Conservation (phyloP, 1,140 invertebrate genomes). For the Steinernema feltiae region DNA sequence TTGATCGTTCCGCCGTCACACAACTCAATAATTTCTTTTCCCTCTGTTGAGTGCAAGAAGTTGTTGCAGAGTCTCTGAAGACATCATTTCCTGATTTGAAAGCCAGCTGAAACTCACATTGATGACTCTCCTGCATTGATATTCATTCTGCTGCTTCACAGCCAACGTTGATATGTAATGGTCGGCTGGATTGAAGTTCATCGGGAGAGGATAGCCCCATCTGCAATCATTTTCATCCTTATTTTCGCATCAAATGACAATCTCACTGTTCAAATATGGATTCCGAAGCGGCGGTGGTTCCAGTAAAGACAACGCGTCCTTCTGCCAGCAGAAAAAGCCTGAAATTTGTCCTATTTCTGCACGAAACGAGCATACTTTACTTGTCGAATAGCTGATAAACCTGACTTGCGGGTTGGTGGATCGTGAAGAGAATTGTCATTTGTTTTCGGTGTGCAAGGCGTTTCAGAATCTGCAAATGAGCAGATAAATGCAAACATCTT, state of each 20-base stretch:
- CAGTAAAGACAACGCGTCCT: slow-evolving; percentile 81
- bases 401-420: slow-evolving; percentile 91
- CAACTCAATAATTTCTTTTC: slow-evolving; percentile 52
- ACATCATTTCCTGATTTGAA: not conserved
- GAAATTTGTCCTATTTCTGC: slow-evolving; percentile 12
- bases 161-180: slow-evolving; percentile 86
- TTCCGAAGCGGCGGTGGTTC: slow-evolving; percentile 66
- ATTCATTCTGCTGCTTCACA: slow-evolving; percentile 74
- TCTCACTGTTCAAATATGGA: slow-evolving; percentile 70
- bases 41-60: slow-evolving; percentile 58
- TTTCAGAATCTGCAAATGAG: no score
- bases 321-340: slow-evolving; percentile 68
- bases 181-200: slow-evolving; percentile 89
- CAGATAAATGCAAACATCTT: no score
- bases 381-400: slow-evolving; percentile 85
- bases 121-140: slow-evolving; percentile 61
- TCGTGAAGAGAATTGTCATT: slow-evolving; percentile 84
- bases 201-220: slow-evolving; percentile 61
- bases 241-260: slow-evolving; percentile 10
- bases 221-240: slow-evolving; percentile 44
- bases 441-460: slow-evolving; percentile 69
- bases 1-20: not conserved
- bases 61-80: slow-evolving; percentile 63
- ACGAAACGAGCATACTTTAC: slow-evolving; percentile 40
- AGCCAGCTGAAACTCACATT: slow-evolving; percentile 40